Evolutionary conservation across 1,140 invertebrate genomes (phyloP), one percentile per base, ranked within the genome.

Genomic region (Pygmarrhopalites habei): DNA sequence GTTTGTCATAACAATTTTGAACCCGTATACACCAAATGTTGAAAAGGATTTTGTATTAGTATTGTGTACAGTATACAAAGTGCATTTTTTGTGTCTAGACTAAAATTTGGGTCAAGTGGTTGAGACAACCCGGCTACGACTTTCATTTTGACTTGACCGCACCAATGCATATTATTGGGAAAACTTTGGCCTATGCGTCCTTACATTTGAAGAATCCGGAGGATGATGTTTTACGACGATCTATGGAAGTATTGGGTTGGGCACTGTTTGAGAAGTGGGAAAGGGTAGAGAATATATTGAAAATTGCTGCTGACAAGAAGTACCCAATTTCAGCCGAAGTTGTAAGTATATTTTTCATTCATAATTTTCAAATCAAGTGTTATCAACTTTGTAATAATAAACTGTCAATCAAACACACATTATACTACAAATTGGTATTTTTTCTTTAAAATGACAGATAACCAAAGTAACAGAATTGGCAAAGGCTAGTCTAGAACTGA

Each of bases 131-230:
- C 2, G 87, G 79, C 74, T 86, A 85, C 76, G 92, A 95, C 78
- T 85, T 89, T 73, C 90, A 95, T 76, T 92, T 93, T 79, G 89
- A 93, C 77, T 75, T 92, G 2, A 80, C 74, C 60, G 82, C 90
- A 68, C 79, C 82, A 10, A 73, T 78, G 41, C 78, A 82, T 73
- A 75, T 90, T 30, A 77, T 86, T 44, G 91, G 90, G 4, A 95
- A 94, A 79, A 88, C 89, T 1, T 74, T 94, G 17, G 77, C 74
- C 43, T 82, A 80, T 73, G 81, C 83, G 69, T 83, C 82, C 12
- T 79, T 78, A 72, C 68, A 74, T 46, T 71, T 76, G 21, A n/a
- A n/a, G n/a, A 53, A 58, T 19, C 49, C 39, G 14, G 52, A 47
- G 12, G 71, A 79, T 55, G 79, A 83, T 71, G 68, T 77, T 65